phyloP scores from a whole-genome alignment of 2,888 invertebrate species.

The Proisotoma minuta region DNA sequence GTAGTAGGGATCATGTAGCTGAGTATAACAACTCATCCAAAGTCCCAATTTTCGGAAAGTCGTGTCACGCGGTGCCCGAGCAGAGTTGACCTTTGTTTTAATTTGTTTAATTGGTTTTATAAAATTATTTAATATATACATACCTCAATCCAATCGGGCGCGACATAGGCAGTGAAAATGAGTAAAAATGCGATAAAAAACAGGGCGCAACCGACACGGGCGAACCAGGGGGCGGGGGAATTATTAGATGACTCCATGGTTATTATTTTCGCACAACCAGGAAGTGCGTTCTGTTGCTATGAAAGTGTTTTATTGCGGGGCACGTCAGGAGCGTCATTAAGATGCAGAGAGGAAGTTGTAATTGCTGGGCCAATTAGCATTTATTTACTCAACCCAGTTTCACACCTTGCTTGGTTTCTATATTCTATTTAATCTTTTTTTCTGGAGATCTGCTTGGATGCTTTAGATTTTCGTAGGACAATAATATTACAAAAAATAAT shows the following conservation, averaged over 20 bases:
- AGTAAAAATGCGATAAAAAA: constrained; percentile 76
- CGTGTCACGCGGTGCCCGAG: constrained; percentile 59
- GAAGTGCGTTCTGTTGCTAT: background rate
- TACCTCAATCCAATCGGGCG: constrained; percentile 90
- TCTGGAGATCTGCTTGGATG: no score
- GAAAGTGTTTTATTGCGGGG: background rate
- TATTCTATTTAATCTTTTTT: no score
- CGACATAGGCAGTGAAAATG: constrained; percentile 82
- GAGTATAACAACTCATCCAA: constrained; percentile 93
- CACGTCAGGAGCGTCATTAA: background rate
- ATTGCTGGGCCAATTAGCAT: background rate
- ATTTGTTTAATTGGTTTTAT: no score
- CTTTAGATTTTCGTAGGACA: no score
- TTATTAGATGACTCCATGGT: no score
- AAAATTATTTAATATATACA: no score
- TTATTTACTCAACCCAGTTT: background rate
- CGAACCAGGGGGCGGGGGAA: constrained; percentile 49
- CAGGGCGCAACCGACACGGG: constrained; percentile 74
- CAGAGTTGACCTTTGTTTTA: constrained; percentile 71
- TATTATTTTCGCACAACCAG: no score
- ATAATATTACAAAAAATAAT: no score
- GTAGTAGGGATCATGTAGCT: constrained; percentile 77
- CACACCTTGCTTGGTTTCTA: no score
- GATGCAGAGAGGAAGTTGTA: background rate
- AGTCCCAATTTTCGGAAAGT: constrained; percentile 80